Evolutionary conservation across 2,888 invertebrate genomes (phyloP).

Genomic region (Athalia circularis): DNA sequence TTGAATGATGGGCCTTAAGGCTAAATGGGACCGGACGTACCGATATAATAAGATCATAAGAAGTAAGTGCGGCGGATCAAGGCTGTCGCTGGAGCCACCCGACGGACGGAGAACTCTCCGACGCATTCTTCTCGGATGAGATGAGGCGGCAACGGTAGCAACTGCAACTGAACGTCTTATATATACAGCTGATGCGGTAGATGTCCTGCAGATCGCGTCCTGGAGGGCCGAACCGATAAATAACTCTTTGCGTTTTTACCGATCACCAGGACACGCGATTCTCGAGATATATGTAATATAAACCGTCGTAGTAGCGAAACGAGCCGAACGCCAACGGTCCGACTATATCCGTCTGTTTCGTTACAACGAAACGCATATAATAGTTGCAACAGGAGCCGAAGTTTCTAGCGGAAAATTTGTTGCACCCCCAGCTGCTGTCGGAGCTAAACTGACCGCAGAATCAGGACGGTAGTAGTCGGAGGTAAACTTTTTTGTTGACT

Average conservation of each 20-base stretch:
- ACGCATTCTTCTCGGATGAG: conserved; percentile 40
- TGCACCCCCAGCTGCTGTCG: conserved; percentile 28
- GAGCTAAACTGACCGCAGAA: conserved; percentile 44
- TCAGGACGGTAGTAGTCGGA: conserved; percentile 67
- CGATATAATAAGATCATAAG: conserved; percentile 67
- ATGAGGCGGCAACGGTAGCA: conserved; percentile 33
- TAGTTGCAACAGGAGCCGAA: conserved; percentile 11
- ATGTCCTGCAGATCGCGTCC: conserved; percentile 11
- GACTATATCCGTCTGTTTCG: no score
- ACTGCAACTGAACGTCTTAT: not conserved
- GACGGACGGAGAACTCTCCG: conserved; percentile 42
- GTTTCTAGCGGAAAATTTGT: conserved; percentile 19
- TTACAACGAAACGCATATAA: no score
- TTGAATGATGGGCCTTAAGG: conserved; percentile 73
- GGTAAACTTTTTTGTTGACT: conserved; percentile 68
- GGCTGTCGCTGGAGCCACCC: conserved; percentile 59
- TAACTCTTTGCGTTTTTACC: conserved; percentile 63
- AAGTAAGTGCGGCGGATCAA: conserved; percentile 66
- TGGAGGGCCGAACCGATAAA: conserved; percentile 61
- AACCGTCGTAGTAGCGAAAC: not conserved
- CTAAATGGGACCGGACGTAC: conserved; percentile 73
- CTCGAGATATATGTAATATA: conserved; percentile 19
- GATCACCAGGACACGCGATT: conserved; percentile 43
- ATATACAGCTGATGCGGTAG: conserved; percentile 1
- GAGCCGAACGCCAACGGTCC: no score